Evolutionary conservation across 1,140 invertebrate genomes (phyloP).

Genomic region (Danaus plexippus): DNA sequence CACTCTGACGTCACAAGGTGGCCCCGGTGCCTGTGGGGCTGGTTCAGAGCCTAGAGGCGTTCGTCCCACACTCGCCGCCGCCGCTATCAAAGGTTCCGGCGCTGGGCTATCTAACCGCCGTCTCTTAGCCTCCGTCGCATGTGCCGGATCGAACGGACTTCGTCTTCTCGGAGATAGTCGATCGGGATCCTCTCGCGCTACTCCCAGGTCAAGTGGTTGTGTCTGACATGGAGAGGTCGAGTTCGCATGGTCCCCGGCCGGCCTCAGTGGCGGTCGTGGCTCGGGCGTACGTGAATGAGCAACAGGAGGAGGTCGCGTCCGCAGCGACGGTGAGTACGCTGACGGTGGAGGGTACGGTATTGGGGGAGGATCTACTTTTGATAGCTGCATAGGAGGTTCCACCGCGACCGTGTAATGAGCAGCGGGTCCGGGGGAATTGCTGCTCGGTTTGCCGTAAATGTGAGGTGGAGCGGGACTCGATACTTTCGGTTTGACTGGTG

Average conservation of each 20-base stretch:
- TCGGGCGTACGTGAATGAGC: conserved; percentile 59
- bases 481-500: conserved; percentile 80
- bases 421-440: conserved; percentile 74
- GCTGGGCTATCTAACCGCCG: conserved; percentile 53
- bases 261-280: conserved; percentile 60
- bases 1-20: conserved; percentile 67
- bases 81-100: conserved; percentile 75
- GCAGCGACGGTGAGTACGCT: conserved; percentile 70
- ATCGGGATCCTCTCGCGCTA: conserved; percentile 70
- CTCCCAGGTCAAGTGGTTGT: conserved; percentile 82
- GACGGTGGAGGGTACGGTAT: conserved; percentile 74
- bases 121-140: conserved; percentile 43
- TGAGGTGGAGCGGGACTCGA: conserved; percentile 85
- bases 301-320: conserved; percentile 72
- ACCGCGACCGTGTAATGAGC: conserved; percentile 74
- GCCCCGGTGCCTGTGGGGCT: conserved; percentile 72
- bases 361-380: conserved; percentile 78
- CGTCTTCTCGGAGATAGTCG: conserved; percentile 72
- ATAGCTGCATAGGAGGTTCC: conserved; percentile 74
- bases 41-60: conserved; percentile 60
- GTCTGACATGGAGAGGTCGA: conserved; percentile 73
- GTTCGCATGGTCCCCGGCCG: conserved; percentile 66
- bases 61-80: conserved; percentile 79
- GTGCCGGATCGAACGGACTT: conserved; percentile 50
- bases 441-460: conserved; percentile 81